These are phyloP conservation scores for Zenarchopterus dispar DNA, from an alignment of 2,797 vertebrate species.

Conservation along the genomic window DNA sequence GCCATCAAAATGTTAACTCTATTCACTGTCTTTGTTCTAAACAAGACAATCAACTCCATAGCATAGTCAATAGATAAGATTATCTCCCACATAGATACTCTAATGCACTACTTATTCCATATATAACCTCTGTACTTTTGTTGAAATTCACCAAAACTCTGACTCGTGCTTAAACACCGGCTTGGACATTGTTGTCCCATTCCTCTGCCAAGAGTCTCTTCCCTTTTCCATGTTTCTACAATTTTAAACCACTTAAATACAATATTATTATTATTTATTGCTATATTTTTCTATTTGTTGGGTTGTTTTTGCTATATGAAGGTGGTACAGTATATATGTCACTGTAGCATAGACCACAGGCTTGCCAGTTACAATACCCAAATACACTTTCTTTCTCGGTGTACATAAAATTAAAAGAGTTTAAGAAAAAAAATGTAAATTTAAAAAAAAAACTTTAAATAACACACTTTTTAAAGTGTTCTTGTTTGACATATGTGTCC, in stretches of 20 bases:
- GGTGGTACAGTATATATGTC: conserved; percentile 76
- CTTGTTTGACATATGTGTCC: conserved; percentile 66
- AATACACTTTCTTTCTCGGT: conserved; percentile 75
- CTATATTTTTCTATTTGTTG: conserved; percentile 58
- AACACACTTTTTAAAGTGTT: conserved; percentile 83
- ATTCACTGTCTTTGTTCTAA: conserved; percentile 63
- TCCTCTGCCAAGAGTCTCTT: conserved; percentile 59
- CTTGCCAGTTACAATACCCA: conserved; percentile 86
- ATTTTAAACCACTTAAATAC: conserved; percentile 29
- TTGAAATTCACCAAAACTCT: conserved; percentile 81
- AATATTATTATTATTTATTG: conserved; percentile 72
- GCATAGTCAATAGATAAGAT: conserved; percentile 61
- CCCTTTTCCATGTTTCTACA: conserved; percentile 35
- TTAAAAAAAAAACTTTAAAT: conserved; percentile 81
- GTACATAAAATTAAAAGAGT: conserved; percentile 75
- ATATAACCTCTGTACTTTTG: conserved; percentile 57
- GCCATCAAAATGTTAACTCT: conserved; percentile 25
- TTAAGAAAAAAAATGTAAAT: conserved; percentile 44
- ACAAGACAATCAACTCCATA: conserved; percentile 76
- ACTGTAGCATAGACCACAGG: conserved; percentile 82
- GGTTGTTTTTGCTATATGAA: conserved; percentile 78
- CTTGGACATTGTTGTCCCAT: conserved; percentile 70
- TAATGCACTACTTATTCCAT: conserved; percentile 74
- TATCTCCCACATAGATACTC: conserved; percentile 50
- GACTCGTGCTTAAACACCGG: conserved; percentile 67